phyloP scores from a whole-genome alignment of 1,140 invertebrate genomes.

The Drosophila nikananu region DNA sequence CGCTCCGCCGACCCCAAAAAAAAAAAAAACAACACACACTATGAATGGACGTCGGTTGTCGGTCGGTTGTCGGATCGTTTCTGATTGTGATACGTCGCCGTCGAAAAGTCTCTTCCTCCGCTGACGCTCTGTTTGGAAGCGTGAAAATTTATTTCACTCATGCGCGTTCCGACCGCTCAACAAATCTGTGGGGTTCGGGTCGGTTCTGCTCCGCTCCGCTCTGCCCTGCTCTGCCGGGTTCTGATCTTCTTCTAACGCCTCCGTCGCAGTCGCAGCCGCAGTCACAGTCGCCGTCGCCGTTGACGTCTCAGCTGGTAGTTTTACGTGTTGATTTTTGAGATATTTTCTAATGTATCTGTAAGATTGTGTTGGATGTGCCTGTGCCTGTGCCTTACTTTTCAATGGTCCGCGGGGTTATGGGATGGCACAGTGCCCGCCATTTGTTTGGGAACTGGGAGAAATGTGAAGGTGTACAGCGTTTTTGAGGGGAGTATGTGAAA shows the following conservation, averaged over 20 bases:
- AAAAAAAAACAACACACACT: slow-evolving; percentile 28
- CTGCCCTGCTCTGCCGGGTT: slow-evolving; percentile 5
- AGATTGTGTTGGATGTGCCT: slow-evolving; percentile 63
- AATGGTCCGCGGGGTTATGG: slow-evolving; percentile 34
- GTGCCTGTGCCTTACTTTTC: slow-evolving; percentile 50
- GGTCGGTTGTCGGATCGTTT: slow-evolving; percentile 48
- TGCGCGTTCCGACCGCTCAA: slow-evolving; percentile 65
- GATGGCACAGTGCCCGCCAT: slow-evolving; percentile 44
- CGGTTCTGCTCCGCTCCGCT: slow-evolving; percentile 3
- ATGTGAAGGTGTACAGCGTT: not conserved
- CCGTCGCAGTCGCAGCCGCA: slow-evolving; percentile 22
- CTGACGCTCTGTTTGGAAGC: slow-evolving; percentile 78
- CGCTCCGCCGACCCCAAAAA: slow-evolving; percentile 35
- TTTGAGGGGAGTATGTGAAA: not conserved
- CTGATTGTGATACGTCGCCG: slow-evolving; percentile 62
- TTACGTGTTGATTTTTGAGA: slow-evolving; percentile 82
- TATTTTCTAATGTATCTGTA: slow-evolving; percentile 81
- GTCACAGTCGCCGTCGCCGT: slow-evolving; percentile 6
- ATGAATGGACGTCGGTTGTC: slow-evolving; percentile 68
- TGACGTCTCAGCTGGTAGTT: slow-evolving; percentile 42
- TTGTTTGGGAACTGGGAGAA: slow-evolving; percentile 38
- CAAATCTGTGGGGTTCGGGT: slow-evolving; percentile 33
- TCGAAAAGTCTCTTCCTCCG: slow-evolving; percentile 70
- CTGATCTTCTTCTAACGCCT: slow-evolving; percentile 34
- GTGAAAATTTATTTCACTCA: slow-evolving; percentile 83